Conservation (phyloP, 2,797 vertebrate genomes). For the Micrastur ruficollis region DNA sequence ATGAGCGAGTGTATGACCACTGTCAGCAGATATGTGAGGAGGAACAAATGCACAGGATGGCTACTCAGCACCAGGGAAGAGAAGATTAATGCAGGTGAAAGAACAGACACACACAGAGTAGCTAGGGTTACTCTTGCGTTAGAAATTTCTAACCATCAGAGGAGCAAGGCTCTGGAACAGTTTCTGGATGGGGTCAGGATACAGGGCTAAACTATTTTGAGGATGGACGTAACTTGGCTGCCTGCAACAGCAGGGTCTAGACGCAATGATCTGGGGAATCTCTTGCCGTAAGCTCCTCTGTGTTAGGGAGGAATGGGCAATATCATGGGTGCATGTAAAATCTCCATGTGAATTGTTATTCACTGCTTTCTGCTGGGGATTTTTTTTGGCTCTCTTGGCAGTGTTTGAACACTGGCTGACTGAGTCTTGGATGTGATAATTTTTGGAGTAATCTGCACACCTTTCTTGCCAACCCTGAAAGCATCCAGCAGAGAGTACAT, state of each 20-base stretch:
- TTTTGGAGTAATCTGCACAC: neutral
- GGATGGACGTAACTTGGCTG: neutral
- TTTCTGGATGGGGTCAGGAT: neutral
- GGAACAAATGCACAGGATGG: neutral
- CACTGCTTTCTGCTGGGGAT: neutral
- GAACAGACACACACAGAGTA: neutral
- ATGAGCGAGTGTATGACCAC: neutral
- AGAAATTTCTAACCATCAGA: neutral
- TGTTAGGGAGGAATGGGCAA: fast-evolving
- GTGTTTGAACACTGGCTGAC: neutral
- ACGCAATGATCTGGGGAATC: neutral
- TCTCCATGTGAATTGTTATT: neutral
- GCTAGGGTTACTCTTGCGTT: neutral
- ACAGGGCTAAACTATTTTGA: neutral
- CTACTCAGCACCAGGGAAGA: neutral
- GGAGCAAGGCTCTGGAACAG: neutral
- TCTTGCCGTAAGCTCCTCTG: neutral
- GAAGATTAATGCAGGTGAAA: neutral
- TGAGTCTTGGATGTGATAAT: neutral
- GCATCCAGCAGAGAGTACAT: neutral
- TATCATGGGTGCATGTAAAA: fast-evolving
- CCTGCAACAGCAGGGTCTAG: neutral
- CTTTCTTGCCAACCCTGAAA: neutral
- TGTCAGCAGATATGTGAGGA: neutral
- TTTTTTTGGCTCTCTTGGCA: neutral